phyloP scores from a whole-genome alignment of 2,888 invertebrate species.

The Andrena chrysosceles region DNA sequence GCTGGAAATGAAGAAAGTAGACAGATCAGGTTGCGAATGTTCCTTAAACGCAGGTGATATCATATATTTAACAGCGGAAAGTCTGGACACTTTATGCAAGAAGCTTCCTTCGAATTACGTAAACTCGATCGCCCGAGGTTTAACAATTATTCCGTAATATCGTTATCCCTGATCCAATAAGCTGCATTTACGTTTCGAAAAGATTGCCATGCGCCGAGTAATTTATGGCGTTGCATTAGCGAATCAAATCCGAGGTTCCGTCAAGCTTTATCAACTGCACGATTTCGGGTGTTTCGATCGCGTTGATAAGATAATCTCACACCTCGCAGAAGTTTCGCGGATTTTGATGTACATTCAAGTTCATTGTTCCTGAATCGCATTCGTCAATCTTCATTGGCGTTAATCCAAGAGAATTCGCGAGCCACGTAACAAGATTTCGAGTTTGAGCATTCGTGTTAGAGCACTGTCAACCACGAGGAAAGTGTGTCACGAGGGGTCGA shows the following conservation, averaged over 20 bases:
- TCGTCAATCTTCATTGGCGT: not conserved
- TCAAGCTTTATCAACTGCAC: not conserved
- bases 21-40: not conserved
- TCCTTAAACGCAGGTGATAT: slow-evolving; percentile 7
- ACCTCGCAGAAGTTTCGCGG: not conserved
- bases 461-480: slow-evolving; percentile 43
- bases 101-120: slow-evolving; percentile 34
- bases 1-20: not conserved
- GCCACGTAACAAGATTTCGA: slow-evolving; percentile 18
- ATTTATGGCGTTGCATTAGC: slow-evolving; percentile 28
- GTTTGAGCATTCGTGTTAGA: slow-evolving; percentile 33
- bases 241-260: not conserved
- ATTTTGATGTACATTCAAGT: not conserved
- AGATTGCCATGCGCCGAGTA: slow-evolving; percentile 16
- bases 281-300: not conserved
- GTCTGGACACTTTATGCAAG: slow-evolving; percentile 37
- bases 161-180: slow-evolving; percentile 55
- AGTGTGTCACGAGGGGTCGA: slow-evolving; percentile 71
- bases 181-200: slow-evolving; percentile 38
- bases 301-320: slow-evolving; percentile 27
- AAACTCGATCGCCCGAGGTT: slow-evolving; percentile 47
- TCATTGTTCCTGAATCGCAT: not conserved
- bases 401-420: not conserved
- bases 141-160: slow-evolving; percentile 57
- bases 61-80: slow-evolving; percentile 19